Evolutionary conservation across 2,113 vertebrate genomes (phyloP).

Genomic region (Cryptomyrus ogoouensis): DNA sequence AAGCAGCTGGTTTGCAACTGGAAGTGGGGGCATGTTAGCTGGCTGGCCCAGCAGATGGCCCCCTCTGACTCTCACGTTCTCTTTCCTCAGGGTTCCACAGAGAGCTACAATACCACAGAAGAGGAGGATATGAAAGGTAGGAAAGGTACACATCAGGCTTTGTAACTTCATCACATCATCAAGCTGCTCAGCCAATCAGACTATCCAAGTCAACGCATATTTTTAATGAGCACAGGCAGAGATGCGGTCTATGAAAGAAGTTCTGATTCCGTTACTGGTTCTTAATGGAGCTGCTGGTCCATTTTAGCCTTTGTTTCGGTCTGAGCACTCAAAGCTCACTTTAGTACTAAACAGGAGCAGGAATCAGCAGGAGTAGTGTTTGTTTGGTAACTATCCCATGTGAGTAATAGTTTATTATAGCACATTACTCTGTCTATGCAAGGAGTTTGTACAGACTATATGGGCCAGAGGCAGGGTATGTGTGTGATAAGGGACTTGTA

Average conservation of each 20-base stretch:
- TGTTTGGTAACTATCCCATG: not conserved
- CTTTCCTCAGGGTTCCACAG: conserved; percentile 80
- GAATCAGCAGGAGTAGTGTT: not conserved
- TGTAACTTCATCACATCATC: conserved; percentile 19
- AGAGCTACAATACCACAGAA: conserved; percentile 96
- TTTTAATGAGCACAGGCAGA: not conserved
- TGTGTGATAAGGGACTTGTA: not conserved
- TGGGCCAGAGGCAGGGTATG: not conserved
- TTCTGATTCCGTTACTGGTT: not conserved
- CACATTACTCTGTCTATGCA: not conserved
- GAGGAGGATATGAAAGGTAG: conserved; percentile 98
- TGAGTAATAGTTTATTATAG: not conserved
- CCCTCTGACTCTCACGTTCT: conserved; percentile 14
- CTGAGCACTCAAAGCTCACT: not conserved
- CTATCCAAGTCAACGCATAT: not conserved
- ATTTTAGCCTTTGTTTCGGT: not conserved
- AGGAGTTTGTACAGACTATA: not conserved
- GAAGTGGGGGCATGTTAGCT: conserved; percentile 31
- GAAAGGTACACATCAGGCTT: conserved; percentile 66
- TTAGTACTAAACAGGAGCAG: not conserved
- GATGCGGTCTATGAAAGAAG: not conserved
- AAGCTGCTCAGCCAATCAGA: not conserved
- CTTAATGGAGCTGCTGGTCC: not conserved
- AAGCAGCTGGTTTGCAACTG: conserved; percentile 55
- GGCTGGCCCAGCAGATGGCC: not conserved